Conservation (phyloP, 2,797 vertebrate genomes). For the Acrossocheilus fasciatus region DNA sequence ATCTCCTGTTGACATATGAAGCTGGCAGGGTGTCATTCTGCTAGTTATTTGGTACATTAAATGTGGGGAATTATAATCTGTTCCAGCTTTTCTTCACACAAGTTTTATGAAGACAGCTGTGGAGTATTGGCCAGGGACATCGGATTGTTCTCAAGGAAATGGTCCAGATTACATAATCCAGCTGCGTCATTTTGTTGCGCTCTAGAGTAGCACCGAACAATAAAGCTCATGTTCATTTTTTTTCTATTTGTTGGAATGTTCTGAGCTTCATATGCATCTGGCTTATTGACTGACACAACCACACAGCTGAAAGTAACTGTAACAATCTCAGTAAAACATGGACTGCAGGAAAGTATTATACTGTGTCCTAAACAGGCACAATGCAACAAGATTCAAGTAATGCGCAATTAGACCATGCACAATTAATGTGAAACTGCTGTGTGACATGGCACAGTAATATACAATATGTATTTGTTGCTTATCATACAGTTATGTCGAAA, state of each 20-base stretch:
- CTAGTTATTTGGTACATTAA: constrained; percentile 59
- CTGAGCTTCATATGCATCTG: constrained; percentile 4
- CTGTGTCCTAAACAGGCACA: not conserved
- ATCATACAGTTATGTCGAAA: not conserved
- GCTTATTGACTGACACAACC: constrained; percentile 18
- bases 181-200: constrained; percentile 63
- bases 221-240: constrained; percentile 21
- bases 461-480: not conserved
- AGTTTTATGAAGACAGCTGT: constrained; percentile 66
- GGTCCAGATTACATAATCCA: constrained; percentile 40
- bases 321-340: not conserved
- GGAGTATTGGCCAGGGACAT: constrained; percentile 61
- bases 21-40: constrained; percentile 53
- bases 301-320: not conserved
- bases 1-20: constrained; percentile 26
- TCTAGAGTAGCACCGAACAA: constrained; percentile 50
- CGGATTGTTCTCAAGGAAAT: constrained; percentile 44
- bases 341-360: not conserved
- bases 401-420: not conserved
- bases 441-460: not conserved
- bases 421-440: not conserved
- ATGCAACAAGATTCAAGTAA: not conserved
- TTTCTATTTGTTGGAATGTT: not conserved
- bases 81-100: constrained; percentile 50
- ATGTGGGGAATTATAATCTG: constrained; percentile 48